Evolutionary conservation across 2,888 invertebrate genomes (phyloP), one percentile per base, ranked within the genome.

Genomic region (Drosophila gaucha): DNA sequence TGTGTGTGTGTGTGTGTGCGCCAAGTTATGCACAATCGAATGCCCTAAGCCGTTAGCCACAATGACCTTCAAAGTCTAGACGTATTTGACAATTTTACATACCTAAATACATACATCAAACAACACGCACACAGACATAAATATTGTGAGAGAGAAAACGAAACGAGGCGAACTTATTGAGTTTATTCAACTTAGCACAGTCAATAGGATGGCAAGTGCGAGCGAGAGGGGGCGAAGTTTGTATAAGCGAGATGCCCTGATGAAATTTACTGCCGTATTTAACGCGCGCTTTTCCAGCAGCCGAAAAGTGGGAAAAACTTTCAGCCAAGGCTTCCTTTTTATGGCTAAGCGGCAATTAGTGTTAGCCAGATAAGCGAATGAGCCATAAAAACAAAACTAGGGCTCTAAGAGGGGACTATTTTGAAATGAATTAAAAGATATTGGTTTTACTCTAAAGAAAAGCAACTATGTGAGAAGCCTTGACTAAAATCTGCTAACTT

Each of bases 1-100:
- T 20, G 44, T 30, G 44, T 4, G 31, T 2, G 31, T 31, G 31
- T 30, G 30, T 10, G 30, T 47, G 39, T 59, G 50, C 43, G 52
- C 26, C 54, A 47, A 47, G 35, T 57, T 54, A 44, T 64, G 36
- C 59, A 31, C 50, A 60, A 56, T 60, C 6, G 38, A 56, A 41
- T 65, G 69, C 63, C 70, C 56, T 64, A 54, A 74, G 73, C 76
- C 70, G 64, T 84, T 73, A 62, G 70, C 57, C 70, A 36, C 67
- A 77, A 66, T 78, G 86, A 80, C 86, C 86, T 88, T 88, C 86
- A 73, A 54, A 54, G 86, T 87, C 86, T 87, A 87, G 86, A 87
- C 86, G 46, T 64, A 77, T 86, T 86, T 86, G 83, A 86, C 79
- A 86, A 79, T 70, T 72, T 78, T 76, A 72, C 72, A 78, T 69